phyloP scores from a whole-genome alignment of 2,113 vertebrate species.

The Nothobranchius furzeri region DNA sequence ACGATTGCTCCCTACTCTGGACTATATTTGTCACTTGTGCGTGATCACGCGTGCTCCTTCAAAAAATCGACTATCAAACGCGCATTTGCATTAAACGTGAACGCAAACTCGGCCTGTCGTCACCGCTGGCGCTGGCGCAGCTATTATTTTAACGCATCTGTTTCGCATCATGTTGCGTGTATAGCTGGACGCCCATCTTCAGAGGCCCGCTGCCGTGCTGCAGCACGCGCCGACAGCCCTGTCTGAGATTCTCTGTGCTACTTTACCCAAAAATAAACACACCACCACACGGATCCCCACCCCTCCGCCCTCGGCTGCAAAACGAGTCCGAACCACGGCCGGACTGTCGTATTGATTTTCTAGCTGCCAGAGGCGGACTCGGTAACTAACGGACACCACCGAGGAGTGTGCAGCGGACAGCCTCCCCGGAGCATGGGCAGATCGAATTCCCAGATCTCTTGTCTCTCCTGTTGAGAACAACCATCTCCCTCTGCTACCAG shows the following conservation, averaged over 20 bases:
- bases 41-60: constrained; percentile 23
- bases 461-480: not conserved
- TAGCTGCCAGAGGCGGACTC: too few species aligned
- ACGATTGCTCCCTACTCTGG: constrained; percentile 2
- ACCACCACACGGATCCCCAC: constrained; percentile 5
- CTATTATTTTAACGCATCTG: not conserved
- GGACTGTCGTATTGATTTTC: too few species aligned
- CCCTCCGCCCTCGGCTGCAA: constrained; percentile 29
- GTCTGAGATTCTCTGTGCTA: constrained; percentile 40
- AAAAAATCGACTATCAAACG: not conserved
- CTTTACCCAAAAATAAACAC: constrained; percentile 43
- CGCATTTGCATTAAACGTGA: too few species aligned
- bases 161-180: constrained; percentile 5
- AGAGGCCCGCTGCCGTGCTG: constrained; percentile 24
- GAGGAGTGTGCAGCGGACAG: not conserved
- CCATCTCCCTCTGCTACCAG: not conserved
- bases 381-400: not conserved
- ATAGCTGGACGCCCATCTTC: constrained; percentile 39
- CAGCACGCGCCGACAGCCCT: constrained; percentile 34
- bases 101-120: not conserved
- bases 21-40: constrained; percentile 20
- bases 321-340: not conserved
- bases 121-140: too few species aligned
- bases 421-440: not conserved
- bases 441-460: not conserved